Base-by-base conservation (phyloP, 2,888 invertebrate species). In the Noctua pronuba region DNA sequence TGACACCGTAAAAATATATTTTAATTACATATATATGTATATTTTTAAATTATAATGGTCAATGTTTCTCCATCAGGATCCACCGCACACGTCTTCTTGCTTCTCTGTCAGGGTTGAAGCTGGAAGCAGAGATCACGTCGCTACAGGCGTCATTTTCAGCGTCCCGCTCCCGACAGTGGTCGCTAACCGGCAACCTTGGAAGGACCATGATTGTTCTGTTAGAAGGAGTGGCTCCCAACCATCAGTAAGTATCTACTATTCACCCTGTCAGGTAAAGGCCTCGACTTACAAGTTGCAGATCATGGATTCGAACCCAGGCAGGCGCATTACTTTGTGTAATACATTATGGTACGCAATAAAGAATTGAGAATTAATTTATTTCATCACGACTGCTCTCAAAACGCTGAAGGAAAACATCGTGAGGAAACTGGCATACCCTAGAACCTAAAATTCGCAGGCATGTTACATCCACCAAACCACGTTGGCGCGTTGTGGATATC, bases 111-210 rank as follows among this genome's bases (percentile, higher is more conserved):
- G 99, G 99, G 0, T 96, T 99, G 70, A 99, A 99, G 95, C 96
- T 99, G 82, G 99, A 99, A 94, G 99, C 99, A 0, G 99, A 99
- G 96, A 98, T 99, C 76, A 98, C 98, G 28, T 98, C 98, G 77
- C 97, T 99, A 18, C 99, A 99, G 92, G 98, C 98, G n/a, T 99
- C 99, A 88, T 97, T 99, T 55, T 99, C 99, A 0, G 99, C 99
- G 92, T 98, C 99, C n/a, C 99, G 99, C 90, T 98, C 98, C 90
- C 97, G 98, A 0, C 98, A 98, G 92, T 98, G 98, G 94, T 98
- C 98, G 66, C 96, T 99, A 38, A 98, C 98, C 2, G 99, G 99
- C 16, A 99, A 99, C 95, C 98, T 99, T 35, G 99, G 99, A 0
- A 97, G 99, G 77, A 98, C 99, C 35, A 99, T 98, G 98, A 99